phyloP scores from a whole-genome alignment of 1,140 invertebrate species.

The Physella acuta region DNA sequence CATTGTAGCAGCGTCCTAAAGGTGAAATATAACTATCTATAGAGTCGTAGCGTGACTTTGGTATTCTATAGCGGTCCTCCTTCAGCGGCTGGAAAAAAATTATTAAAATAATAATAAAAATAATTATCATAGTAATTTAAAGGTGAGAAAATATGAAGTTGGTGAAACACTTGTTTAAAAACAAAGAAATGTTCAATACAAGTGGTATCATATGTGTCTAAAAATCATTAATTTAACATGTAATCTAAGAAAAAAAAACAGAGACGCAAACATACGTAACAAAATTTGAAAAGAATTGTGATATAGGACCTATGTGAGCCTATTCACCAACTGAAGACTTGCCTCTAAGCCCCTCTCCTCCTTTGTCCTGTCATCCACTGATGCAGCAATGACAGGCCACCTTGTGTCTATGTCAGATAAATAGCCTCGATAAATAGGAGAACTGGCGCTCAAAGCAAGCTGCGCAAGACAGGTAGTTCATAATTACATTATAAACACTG shows the following conservation, averaged over 20 bases:
- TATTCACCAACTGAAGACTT: too few species aligned
- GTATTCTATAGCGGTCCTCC: conserved; percentile 81
- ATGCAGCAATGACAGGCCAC: conserved; percentile 92
- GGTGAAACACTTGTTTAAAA: too few species aligned
- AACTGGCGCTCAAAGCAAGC: conserved; percentile 93
- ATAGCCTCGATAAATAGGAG: conserved; percentile 90
- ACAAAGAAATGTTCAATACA: too few species aligned
- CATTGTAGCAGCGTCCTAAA: conserved; percentile 85
- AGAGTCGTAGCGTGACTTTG: conserved; percentile 96
- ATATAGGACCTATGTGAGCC: too few species aligned
- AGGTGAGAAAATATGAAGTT: too few species aligned
- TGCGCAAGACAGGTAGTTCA: too few species aligned
- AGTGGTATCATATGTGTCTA: too few species aligned
- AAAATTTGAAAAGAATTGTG: too few species aligned
- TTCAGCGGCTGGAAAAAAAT: conserved; percentile 58
- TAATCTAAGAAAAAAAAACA: too few species aligned
- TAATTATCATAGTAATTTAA: not conserved
- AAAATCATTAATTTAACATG: too few species aligned
- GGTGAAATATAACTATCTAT: conserved; percentile 95
- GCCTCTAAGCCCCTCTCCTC: conserved; percentile 84
- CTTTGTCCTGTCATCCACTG: conserved; percentile 91
- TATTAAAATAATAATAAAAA: not conserved
- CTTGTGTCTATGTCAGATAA: conserved; percentile 94
- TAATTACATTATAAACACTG: too few species aligned
- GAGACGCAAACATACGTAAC: too few species aligned